Evolutionary conservation across 1,140 invertebrate genomes (phyloP).

Genomic region (Sarcophaga peregrina): DNA sequence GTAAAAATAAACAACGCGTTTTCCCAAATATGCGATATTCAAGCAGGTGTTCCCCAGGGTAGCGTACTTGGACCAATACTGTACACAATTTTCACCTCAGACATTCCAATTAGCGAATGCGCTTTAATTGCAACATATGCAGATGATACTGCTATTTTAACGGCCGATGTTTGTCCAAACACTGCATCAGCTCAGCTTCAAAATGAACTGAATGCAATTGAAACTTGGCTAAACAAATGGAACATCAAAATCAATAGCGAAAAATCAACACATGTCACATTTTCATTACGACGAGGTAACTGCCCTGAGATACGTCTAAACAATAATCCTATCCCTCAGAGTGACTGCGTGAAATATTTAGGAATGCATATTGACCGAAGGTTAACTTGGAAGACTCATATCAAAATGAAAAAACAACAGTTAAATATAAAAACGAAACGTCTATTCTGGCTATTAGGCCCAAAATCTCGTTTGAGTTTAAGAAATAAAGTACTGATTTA

Average conservation of each 20-base stretch:
- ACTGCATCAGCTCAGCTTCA: slow-evolving; percentile 13
- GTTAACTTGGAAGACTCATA: slow-evolving; percentile 11
- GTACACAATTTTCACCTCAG: slow-evolving; percentile 33
- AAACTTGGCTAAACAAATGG: slow-evolving; percentile 34
- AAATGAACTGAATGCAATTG: background rate
- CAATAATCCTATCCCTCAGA: background rate
- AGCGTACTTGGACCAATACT: slow-evolving; percentile 23
- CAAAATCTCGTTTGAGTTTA: background rate
- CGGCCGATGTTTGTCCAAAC: background rate
- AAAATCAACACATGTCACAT: background rate
- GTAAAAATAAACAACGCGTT: background rate
- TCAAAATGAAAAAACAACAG: background rate
- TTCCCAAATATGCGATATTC: background rate
- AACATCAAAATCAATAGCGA: background rate
- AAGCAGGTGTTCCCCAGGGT: slow-evolving; percentile 1
- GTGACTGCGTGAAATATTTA: background rate
- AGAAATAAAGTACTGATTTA: slow-evolving; percentile 16
- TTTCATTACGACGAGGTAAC: background rate
- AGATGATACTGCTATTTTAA: slow-evolving; percentile 29
- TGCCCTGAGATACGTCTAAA: background rate
- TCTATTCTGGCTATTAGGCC: background rate
- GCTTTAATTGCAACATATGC: slow-evolving; percentile 26
- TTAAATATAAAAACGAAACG: slow-evolving; percentile 11
- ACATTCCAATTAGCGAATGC: background rate
- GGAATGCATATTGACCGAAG: slow-evolving; percentile 8